Base-by-base conservation (phyloP, 2,888 invertebrate species). In the Macrophya annulata region DNA sequence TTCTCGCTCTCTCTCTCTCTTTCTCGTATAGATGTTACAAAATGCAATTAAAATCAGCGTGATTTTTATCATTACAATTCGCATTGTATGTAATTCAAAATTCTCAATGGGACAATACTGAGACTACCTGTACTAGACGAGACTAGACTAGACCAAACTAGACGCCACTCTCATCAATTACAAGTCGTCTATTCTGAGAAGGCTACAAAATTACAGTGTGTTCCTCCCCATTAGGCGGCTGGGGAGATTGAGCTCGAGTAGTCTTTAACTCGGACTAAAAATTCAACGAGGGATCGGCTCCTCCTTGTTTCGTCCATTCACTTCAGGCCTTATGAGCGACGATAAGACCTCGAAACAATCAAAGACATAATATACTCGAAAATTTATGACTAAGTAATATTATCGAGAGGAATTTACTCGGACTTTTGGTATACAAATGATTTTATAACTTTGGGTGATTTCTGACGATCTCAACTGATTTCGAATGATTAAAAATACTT, bases 141-240 rank as follows among this genome's bases (percentile, higher is more conserved):
- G 25, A 65, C 31, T 65, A 31, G 9, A 74, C 45, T 68, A 62
- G 12, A 62, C 37, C 9, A 74, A 9, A 45, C 45, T 74, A 45
- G 40, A 89, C 90, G 89, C 89, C 90, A 88, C 89, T 90, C 89
- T 90, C 48, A 31, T 21, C 91, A 90, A 90, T 91, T 90, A 91
- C 88, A 87, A 89, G 89, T 90, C 87, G 89, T 89, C 90, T 89
- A 89, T 91, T 91, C 90, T 90, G 89, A 90, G 90, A 90, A 91
- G 90, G 90, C 86, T 89, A 89, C 84, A 90, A 55, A 91, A 91
- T 90, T 90, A 90, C 88, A 90, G 88, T 87, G 88, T 86, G 87
- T 84, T 81, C 10, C 84, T 74, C 10, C 45, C 45, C 43, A 74
- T 74, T 74, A 74, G 45, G 15, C 40, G 45, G 15, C 45, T 10